These are phyloP conservation scores for Acanthornis magna DNA, from an alignment of 2,797 vertebrate species.

Conservation along the genomic window DNA sequence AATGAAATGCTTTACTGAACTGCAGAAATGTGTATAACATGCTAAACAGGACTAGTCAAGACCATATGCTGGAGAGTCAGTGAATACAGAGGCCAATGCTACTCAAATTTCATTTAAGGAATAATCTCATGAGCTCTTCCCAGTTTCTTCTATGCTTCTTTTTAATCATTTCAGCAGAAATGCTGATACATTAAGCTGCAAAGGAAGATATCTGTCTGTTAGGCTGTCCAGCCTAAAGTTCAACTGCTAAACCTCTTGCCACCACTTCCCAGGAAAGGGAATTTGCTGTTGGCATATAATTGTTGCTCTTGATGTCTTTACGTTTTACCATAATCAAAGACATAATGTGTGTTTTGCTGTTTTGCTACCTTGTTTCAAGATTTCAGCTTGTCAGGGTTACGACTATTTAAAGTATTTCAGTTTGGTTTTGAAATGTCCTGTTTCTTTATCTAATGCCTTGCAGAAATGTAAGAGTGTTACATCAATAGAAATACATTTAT, in stretches of 20 bases:
- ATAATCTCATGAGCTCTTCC: neutral
- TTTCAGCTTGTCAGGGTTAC: neutral
- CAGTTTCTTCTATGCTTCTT: neutral
- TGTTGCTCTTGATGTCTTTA: neutral
- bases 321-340: neutral
- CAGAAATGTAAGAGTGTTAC: neutral
- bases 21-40: neutral
- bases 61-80: neutral
- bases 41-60: neutral
- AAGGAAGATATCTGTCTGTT: neutral
- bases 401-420: neutral
- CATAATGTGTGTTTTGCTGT: neutral
- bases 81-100: neutral
- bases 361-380: neutral
- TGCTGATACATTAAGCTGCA: neutral
- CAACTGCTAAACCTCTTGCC: neutral
- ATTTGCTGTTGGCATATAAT: neutral
- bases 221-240: neutral
- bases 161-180: neutral
- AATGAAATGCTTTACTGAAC: neutral
- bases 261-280: neutral
- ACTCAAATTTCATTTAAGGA: neutral
- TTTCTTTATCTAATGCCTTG: neutral
- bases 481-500: slow-evolving; percentile 30
- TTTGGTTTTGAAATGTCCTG: neutral